These are phyloP conservation scores for Marronus borbonicus DNA, from an alignment of 2,888 invertebrate species.

Conservation along the genomic window DNA sequence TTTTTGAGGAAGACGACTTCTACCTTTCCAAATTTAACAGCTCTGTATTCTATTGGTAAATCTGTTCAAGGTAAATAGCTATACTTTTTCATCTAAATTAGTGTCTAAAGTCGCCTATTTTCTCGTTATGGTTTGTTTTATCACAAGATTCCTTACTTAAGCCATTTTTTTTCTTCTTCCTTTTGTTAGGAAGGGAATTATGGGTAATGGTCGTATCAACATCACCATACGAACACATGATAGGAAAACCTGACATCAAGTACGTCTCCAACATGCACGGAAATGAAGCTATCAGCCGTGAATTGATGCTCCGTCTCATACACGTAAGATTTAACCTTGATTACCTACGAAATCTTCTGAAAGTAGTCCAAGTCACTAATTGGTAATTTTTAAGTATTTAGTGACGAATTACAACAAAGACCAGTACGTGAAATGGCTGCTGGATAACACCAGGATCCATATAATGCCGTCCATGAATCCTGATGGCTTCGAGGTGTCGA, in stretches of 20 bases:
- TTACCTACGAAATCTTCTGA: no score
- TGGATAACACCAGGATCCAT: slow-evolving; percentile 97
- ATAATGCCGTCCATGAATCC: slow-evolving; percentile 99
- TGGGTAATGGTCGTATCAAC: slow-evolving; percentile 96
- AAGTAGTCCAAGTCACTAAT: not conserved
- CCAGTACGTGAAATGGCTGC: slow-evolving; percentile 89
- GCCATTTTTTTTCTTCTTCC: no score
- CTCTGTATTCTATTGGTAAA: slow-evolving; percentile 94
- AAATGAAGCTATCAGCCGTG: slow-evolving; percentile 96
- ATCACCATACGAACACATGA: slow-evolving; percentile 92
- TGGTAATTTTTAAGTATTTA: slow-evolving; percentile 78
- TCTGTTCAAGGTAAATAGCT: slow-evolving; percentile 85
- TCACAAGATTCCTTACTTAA: no score
- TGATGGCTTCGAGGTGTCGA: slow-evolving; percentile 95
- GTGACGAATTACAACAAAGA: slow-evolving; percentile 88
- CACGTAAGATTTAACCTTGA: slow-evolving; percentile 73
- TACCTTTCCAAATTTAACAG: slow-evolving; percentile 88
- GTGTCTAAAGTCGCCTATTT: no score
- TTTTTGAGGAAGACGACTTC: slow-evolving; percentile 87
- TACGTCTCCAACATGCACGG: slow-evolving; percentile 98
- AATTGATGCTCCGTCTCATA: slow-evolving; percentile 92
- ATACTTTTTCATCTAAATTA: no score
- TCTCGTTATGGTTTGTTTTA: no score
- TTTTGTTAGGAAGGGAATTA: slow-evolving; percentile 82
- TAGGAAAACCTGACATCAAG: slow-evolving; percentile 97